Base-by-base conservation (phyloP, 2,113 vertebrate genomes). In the Apaloderma vittatum region DNA sequence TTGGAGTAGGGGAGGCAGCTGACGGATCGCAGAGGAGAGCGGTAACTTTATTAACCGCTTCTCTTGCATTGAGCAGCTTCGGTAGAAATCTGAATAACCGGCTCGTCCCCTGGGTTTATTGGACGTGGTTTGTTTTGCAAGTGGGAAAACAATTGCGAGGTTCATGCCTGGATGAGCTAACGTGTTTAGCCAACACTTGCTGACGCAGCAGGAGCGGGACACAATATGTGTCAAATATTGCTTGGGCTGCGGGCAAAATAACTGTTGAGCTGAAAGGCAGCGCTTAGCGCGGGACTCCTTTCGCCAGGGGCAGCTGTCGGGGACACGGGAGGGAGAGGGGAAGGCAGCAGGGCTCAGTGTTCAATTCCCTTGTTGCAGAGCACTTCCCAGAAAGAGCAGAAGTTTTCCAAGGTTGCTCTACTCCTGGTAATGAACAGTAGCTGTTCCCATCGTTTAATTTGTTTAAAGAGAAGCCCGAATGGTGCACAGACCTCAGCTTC, bases 1-100 rank as follows among this genome's bases (percentile, higher is more conserved):
- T 81, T 61, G 27, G 13, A 3, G 62, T 27, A 72, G 70, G 83
- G 49, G 77, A 94, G 19, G 66, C 94, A 87, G 83, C 83, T 94
- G 96, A 95, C 0, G 0, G 61, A 72, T 82, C 3, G 0, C 73
- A 52, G 63, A 86, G 88, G 73, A 93, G 58, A 95, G 70, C 2
- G 37, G 91, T 96, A 95, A 95, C 93, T 91, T 91, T 89, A 87
- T 97, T 95, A 96, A 92, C 79, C 65, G 76, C 93, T 82, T 94
- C 72, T 67, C 74, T 37, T 32, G 17, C 20, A 32, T 45, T 46
- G 83, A 92, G 67, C 54, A 43, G 93, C 71, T 90, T 79, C 37
- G 46, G 49, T 46, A 92, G 88, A 88, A 96, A 59, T 85, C 26
- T 67, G 91, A 93, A 58, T 90, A 94, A 83, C 54, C 1, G 5